phyloP scores from a whole-genome alignment of 2,888 invertebrate genomes.

The Xylocampa areola region DNA sequence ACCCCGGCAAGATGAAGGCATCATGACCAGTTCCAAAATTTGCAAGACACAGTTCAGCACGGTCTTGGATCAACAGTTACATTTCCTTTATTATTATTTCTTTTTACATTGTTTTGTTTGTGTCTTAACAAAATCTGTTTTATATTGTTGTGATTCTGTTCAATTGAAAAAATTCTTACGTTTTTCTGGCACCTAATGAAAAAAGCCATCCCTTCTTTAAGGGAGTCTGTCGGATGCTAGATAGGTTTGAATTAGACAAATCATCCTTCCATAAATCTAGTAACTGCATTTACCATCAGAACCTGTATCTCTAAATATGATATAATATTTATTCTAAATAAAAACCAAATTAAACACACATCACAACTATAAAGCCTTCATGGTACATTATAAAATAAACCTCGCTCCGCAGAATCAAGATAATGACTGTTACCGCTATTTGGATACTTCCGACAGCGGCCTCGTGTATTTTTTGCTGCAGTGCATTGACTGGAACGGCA shows the following conservation, averaged over 20 bases:
- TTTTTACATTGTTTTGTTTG: no score
- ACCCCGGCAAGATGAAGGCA: no score
- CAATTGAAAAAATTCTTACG: no score
- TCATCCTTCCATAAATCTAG: background rate
- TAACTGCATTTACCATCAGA: background rate
- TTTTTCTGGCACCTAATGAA: no score
- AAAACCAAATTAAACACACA: background rate
- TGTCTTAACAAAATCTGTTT: no score
- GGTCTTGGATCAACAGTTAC: no score
- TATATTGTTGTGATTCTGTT: no score
- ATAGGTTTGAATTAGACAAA: background rate
- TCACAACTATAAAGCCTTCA: conserved; percentile 19
- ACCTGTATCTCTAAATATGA: background rate
- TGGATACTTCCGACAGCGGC: conserved; percentile 51
- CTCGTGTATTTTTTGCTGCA: conserved; percentile 67
- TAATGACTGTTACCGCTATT: conserved; percentile 57
- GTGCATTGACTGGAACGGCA: conserved; percentile 83
- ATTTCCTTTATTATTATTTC: no score
- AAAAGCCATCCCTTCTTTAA: no score
- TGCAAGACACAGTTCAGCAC: no score
- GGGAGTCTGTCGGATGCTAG: no score
- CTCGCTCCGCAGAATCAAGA: conserved; percentile 23
- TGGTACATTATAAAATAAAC: conserved; percentile 32
- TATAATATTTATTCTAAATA: conserved; percentile 2
- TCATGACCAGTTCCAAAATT: no score